A percentile compares a stretch with the other conserved stretches of the same genome.
Conservation (phyloP, 2,888 invertebrate species). For the Pyrocoelia pectoralis region DNA sequence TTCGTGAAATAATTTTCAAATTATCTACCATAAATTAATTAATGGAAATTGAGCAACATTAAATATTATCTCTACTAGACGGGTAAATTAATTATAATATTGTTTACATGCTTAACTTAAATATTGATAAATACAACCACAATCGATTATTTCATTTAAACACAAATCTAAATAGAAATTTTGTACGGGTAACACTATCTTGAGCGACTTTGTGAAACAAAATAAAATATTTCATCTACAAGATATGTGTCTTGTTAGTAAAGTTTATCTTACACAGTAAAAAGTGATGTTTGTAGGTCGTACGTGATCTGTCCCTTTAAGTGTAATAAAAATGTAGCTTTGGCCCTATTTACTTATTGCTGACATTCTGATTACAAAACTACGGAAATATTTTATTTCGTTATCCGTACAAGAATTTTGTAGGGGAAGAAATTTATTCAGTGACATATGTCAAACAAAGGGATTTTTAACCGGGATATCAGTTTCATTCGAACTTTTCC, state of each 20-base stretch:
- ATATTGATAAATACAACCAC: no score
- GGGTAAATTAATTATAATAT: not conserved
- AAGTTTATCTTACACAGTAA: not conserved
- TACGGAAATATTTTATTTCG: not conserved
- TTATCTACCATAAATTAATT: not conserved
- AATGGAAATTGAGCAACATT: not conserved
- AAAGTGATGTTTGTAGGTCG: not conserved
- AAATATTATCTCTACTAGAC: no score
- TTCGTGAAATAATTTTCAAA: not conserved
- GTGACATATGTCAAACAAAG: no score
- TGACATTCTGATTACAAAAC: not conserved
- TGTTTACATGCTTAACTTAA: no score
- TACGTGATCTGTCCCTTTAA: not conserved
- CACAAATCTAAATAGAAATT: no score
- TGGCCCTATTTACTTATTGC: not conserved
- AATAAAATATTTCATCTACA: not conserved
- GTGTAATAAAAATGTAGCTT: not conserved
- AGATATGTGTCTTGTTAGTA: constrained; percentile 1
- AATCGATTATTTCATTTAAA: no score
- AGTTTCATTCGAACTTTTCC: no score
- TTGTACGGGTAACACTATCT: no score
- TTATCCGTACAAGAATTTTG: not conserved
- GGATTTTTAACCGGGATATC: no score
- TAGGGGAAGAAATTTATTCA: no score
- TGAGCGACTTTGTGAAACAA: not conserved